These are phyloP conservation scores for Crossocerus cetratus DNA, from an alignment of 2,888 invertebrate species.

Conservation along the genomic window DNA sequence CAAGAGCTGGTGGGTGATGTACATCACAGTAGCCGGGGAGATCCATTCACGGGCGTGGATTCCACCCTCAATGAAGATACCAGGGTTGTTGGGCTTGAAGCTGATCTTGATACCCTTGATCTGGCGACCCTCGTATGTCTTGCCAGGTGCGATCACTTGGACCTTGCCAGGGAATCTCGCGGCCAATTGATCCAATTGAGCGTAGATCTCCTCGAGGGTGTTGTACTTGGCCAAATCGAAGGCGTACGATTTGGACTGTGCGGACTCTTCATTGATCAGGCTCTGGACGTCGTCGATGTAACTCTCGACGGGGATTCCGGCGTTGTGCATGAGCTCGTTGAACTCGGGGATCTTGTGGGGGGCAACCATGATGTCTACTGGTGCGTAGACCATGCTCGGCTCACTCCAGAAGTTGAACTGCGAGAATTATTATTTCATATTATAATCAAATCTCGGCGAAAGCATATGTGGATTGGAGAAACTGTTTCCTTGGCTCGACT, in stretches of 20 bases:
- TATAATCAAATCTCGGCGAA: too few relatives aligned
- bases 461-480: too few relatives aligned
- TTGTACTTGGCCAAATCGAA: slow-evolving; percentile 82
- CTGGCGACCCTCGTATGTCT: slow-evolving; percentile 80
- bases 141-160: slow-evolving; percentile 75
- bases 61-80: slow-evolving; percentile 81
- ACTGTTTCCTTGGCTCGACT: not conserved
- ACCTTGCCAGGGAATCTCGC: slow-evolving; percentile 77
- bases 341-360: slow-evolving; percentile 79
- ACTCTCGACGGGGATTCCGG: slow-evolving; percentile 74
- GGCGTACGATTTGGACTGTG: not conserved
- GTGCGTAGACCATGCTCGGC: slow-evolving; percentile 26
- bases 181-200: slow-evolving; percentile 79
- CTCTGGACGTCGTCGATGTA: slow-evolving; percentile 81
- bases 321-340: slow-evolving; percentile 74
- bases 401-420: slow-evolving; percentile 64
- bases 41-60: slow-evolving; percentile 89
- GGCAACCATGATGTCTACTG: slow-evolving; percentile 80
- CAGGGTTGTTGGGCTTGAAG: slow-evolving; percentile 77
- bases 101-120: slow-evolving; percentile 81
- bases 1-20: slow-evolving; percentile 81
- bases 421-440: not conserved
- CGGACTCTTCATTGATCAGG: slow-evolving; percentile 64
- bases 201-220: slow-evolving; percentile 79
- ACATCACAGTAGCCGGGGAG: slow-evolving; percentile 82